Evolutionary conservation across 2,797 vertebrate genomes (phyloP).

Genomic region (Alca torda): DNA sequence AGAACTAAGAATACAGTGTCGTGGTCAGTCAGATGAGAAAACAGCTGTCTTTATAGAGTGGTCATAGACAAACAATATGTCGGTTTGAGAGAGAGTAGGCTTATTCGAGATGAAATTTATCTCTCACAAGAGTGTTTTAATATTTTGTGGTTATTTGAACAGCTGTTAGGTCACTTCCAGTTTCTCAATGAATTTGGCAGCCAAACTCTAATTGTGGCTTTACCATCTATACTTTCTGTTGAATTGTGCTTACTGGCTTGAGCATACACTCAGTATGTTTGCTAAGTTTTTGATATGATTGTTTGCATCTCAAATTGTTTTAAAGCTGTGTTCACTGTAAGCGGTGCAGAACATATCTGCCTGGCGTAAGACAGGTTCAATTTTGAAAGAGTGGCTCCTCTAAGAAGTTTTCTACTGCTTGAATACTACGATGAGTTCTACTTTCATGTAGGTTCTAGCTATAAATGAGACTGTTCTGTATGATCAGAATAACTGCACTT

Average conservation of each 20-base stretch:
- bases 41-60: constrained; percentile 63
- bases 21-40: constrained; percentile 61
- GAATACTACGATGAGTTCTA: not conserved
- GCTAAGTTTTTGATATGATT: not conserved
- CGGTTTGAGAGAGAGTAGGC: constrained; percentile 43
- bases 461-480: not conserved
- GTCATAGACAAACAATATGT: constrained; percentile 46
- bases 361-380: fast-evolving
- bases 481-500: not conserved
- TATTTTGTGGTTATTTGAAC: constrained; percentile 75
- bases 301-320: not conserved
- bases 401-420: not conserved
- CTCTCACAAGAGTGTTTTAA: constrained; percentile 65
- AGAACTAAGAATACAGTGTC: constrained; percentile 32
- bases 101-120: constrained; percentile 69
- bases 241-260: constrained; percentile 20
- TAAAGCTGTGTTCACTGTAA: fast-evolving
- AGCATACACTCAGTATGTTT: not conserved
- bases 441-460: not conserved
- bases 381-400: not conserved
- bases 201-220: constrained; percentile 46
- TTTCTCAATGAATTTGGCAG: constrained; percentile 69
- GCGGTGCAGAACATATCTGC: not conserved
- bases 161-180: constrained; percentile 73
- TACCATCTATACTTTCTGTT: constrained; percentile 1